phyloP scores from a whole-genome alignment of 1,140 invertebrate species.

The Drosophila lini region DNA sequence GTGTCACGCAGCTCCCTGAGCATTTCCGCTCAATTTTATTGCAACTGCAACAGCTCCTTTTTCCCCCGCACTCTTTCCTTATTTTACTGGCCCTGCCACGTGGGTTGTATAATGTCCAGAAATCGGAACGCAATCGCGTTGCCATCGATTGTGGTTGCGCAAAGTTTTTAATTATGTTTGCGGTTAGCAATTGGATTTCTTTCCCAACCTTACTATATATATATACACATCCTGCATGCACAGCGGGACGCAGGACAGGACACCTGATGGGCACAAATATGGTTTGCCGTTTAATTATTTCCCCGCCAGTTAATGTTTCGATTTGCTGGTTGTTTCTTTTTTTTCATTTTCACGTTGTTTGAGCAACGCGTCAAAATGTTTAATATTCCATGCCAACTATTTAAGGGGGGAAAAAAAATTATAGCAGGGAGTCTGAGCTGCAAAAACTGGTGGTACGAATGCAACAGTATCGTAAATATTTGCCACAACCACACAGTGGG shows the following conservation, averaged over 20 bases:
- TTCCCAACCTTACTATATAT: slow-evolving; percentile 11
- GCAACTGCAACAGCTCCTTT: slow-evolving; percentile 40
- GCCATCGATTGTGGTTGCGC: slow-evolving; percentile 75
- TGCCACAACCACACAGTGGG: slow-evolving; percentile 26
- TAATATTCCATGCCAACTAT: slow-evolving; percentile 58
- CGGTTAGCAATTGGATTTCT: slow-evolving; percentile 79
- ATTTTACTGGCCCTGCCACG: background rate
- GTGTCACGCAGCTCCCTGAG: slow-evolving; percentile 23
- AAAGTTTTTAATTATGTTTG: slow-evolving; percentile 83
- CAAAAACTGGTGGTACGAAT: slow-evolving; percentile 2
- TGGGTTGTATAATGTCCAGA: slow-evolving; percentile 41
- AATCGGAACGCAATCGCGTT: slow-evolving; percentile 43
- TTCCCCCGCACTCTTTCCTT: background rate
- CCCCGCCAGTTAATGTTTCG: slow-evolving; percentile 47
- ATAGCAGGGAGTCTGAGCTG: background rate
- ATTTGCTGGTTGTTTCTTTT: slow-evolving; percentile 20
- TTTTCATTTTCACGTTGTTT: slow-evolving; percentile 20
- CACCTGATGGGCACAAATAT: slow-evolving; percentile 53
- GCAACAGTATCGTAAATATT: slow-evolving; percentile 58
- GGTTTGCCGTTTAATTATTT: slow-evolving; percentile 55
- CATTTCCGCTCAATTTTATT: slow-evolving; percentile 67
- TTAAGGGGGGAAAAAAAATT: slow-evolving; percentile 33
- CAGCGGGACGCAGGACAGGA: slow-evolving; percentile 12
- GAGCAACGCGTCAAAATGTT: slow-evolving; percentile 48
- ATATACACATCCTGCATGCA: background rate